These are phyloP conservation scores for Chondrosia reniformis DNA, from an alignment of 37 sponge, comb jelly and placozoan genomes.

Conservation along the genomic window DNA sequence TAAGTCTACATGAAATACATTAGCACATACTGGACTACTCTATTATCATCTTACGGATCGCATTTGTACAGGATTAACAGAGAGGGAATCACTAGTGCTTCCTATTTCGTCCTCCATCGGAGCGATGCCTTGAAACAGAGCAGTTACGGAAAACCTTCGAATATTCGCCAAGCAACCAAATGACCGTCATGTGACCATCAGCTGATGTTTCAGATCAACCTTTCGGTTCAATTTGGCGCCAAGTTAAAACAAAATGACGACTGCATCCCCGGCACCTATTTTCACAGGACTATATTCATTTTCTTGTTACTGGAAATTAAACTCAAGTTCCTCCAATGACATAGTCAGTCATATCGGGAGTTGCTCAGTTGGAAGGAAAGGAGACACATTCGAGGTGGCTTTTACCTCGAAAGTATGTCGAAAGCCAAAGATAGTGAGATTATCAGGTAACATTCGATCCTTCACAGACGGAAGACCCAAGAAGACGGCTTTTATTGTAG, in stretches of 20 bases:
- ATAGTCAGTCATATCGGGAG: neutral
- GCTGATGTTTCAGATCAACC: too few relatives aligned
- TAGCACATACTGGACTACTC: too few relatives aligned
- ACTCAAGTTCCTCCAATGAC: too few relatives aligned
- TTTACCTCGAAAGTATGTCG: neutral
- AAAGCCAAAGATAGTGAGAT: neutral
- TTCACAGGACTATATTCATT: neutral
- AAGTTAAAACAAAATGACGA: neutral
- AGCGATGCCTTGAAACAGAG: too few relatives aligned
- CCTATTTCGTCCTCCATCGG: too few relatives aligned
- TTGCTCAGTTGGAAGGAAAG: slow-evolving; percentile 2
- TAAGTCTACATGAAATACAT: too few relatives aligned
- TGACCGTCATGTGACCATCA: slow-evolving; percentile 9
- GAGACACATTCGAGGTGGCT: neutral
- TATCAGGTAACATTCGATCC: neutral
- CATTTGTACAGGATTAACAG: too few relatives aligned
- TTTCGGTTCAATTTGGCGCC: too few relatives aligned
- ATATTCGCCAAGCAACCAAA: neutral
- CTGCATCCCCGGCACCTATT: neutral
- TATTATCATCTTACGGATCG: too few relatives aligned
- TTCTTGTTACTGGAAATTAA: neutral
- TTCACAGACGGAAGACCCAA: slow-evolving; percentile 3
- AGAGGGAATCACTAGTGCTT: too few relatives aligned
- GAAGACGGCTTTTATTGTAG: neutral
- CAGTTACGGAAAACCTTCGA: too few relatives aligned